Evolutionary conservation across 2,888 invertebrate genomes (phyloP).

Genomic region (Chrysolina oricalcia): DNA sequence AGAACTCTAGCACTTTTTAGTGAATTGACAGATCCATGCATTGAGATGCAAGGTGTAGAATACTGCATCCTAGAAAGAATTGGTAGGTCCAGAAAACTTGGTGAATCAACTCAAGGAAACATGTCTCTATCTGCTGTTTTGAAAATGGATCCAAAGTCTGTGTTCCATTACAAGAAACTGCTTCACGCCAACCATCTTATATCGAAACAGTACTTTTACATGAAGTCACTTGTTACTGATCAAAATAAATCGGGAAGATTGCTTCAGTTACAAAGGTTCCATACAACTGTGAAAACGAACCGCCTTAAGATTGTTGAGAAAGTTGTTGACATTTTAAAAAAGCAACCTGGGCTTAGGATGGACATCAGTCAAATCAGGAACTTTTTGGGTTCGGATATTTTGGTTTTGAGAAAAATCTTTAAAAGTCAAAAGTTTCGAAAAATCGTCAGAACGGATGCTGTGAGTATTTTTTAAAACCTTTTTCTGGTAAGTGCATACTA

Average conservation of each 20-base stretch:
- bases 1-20: slow-evolving; percentile 77
- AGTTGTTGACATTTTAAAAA: slow-evolving; percentile 74
- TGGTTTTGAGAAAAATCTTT: slow-evolving; percentile 67
- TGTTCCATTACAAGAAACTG: slow-evolving; percentile 79
- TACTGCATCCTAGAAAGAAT: slow-evolving; percentile 85
- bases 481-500: not conserved
- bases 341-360: slow-evolving; percentile 73
- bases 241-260: slow-evolving; percentile 72
- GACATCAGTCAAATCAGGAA: slow-evolving; percentile 73
- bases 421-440: slow-evolving; percentile 73
- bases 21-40: slow-evolving; percentile 71
- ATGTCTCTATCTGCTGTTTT: slow-evolving; percentile 74
- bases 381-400: slow-evolving; percentile 66
- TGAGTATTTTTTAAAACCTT: slow-evolving; percentile 63
- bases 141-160: slow-evolving; percentile 77
- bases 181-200: slow-evolving; percentile 76
- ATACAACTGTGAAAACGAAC: slow-evolving; percentile 74
- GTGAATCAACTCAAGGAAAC: slow-evolving; percentile 80
- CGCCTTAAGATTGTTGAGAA: slow-evolving; percentile 73
- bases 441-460: slow-evolving; percentile 71
- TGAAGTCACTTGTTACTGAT: slow-evolving; percentile 71
- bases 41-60: slow-evolving; percentile 74
- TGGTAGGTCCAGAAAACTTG: slow-evolving; percentile 80
- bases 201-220: slow-evolving; percentile 76
- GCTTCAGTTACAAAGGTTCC: slow-evolving; percentile 79